Evolutionary conservation across 2,888 invertebrate genomes (phyloP).

Genomic region (Ormia ochracea): DNA sequence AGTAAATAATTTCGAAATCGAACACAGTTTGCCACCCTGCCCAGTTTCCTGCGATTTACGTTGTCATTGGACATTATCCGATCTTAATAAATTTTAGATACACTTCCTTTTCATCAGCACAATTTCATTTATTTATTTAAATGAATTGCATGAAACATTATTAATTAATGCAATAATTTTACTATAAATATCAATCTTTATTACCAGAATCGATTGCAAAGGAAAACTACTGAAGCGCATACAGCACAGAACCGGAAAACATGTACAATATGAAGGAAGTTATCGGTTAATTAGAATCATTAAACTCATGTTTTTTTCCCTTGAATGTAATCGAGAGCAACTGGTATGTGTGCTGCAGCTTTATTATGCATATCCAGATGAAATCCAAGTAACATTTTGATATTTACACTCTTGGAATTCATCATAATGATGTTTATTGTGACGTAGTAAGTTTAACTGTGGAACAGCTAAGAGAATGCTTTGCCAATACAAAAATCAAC

Average conservation of each 20-base stretch:
- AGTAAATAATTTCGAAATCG: too few relatives aligned
- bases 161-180: conserved; percentile 19
- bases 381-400: conserved; percentile 21
- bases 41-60: too few relatives aligned
- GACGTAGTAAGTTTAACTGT: background rate
- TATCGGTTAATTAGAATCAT: conserved; percentile 35
- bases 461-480: conserved; percentile 32
- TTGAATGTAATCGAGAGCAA: conserved; percentile 3
- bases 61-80: background rate
- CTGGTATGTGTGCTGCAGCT: background rate
- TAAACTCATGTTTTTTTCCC: background rate
- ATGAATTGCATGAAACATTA: background rate
- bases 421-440: conserved; percentile 1
- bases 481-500: conserved; percentile 8
- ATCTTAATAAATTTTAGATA: background rate
- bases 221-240: conserved; percentile 46
- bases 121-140: background rate
- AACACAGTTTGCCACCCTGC: too few relatives aligned
- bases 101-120: background rate
- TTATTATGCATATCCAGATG: background rate
- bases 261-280: conserved; percentile 37
- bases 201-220: conserved; percentile 11
- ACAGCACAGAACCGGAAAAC: background rate
- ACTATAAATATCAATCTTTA: background rate
- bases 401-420: background rate